A percentile compares a stretch with the other conserved stretches of the same genome.
Conservation (phyloP, 2,113 vertebrate species). For the Recurvirostra avosetta region DNA sequence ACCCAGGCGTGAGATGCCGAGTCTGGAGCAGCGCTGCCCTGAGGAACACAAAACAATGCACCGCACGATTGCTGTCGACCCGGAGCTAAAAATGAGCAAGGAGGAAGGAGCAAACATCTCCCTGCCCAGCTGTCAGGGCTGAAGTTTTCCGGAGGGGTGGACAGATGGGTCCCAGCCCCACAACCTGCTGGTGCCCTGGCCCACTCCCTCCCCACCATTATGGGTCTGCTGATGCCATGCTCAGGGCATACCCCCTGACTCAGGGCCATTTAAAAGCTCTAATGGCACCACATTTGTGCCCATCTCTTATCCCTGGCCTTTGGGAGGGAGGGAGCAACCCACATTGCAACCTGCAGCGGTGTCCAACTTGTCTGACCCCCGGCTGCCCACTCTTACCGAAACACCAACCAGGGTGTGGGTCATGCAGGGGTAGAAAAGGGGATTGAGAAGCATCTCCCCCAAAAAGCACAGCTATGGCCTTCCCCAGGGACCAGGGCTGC, state of each 20-base stretch:
- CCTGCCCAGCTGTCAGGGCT: not conserved
- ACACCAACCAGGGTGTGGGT: not conserved
- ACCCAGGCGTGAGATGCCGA: accelerated
- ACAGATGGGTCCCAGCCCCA: not conserved
- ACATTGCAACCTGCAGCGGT: not conserved
- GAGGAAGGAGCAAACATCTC: not conserved
- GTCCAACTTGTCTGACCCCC: not conserved
- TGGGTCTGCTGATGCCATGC: not conserved
- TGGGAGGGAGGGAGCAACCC: not conserved
- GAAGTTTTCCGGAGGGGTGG: not conserved
- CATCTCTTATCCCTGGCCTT: not conserved
- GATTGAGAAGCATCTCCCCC: not conserved
- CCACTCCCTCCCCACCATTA: not conserved
- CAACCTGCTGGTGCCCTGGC: not conserved
- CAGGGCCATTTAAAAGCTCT: not conserved
- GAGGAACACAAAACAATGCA: not conserved
- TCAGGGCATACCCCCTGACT: not conserved
- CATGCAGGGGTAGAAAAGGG: not conserved
- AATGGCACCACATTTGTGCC: not conserved
- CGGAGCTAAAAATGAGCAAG: accelerated
- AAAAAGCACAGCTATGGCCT: accelerated
- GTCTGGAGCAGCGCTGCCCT: not conserved
- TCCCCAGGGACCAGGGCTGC: not conserved
- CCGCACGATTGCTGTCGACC: accelerated
- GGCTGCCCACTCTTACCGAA: not conserved